Conservation (phyloP, 2,797 vertebrate genomes). For the Petrocephalus sullivani region DNA sequence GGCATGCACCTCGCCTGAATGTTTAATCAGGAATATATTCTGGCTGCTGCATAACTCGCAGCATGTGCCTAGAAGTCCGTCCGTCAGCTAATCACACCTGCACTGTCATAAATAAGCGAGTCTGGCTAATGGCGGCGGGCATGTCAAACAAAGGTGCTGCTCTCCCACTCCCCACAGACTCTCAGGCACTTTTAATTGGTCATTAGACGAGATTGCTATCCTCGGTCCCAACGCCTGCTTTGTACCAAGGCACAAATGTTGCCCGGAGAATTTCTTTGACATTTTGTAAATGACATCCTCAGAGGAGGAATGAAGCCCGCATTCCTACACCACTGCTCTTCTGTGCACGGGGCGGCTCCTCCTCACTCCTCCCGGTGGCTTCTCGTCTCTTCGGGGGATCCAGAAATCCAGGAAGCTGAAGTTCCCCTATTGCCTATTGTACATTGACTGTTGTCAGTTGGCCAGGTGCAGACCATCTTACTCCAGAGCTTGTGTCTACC, state of each 20-base stretch:
- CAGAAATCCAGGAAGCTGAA: background rate
- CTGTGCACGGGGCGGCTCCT: background rate
- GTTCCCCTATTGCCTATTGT: background rate
- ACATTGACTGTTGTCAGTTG: background rate
- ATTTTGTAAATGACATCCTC: slow-evolving; percentile 1
- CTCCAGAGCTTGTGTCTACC: background rate
- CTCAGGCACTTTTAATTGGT: slow-evolving; percentile 19
- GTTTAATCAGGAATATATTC: background rate
- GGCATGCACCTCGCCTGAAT: background rate
- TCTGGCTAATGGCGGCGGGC: background rate
- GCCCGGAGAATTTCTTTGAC: background rate
- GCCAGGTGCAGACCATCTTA: background rate
- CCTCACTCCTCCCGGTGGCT: background rate
- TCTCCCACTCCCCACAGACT: background rate
- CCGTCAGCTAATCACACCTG: background rate
- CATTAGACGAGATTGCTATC: slow-evolving; percentile 1
- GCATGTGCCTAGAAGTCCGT: background rate
- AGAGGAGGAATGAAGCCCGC: background rate
- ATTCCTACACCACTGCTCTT: background rate
- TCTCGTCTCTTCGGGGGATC: background rate
- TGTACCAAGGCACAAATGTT: background rate
- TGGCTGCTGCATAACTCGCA: background rate
- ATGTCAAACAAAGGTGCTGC: background rate
- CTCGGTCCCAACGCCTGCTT: background rate
- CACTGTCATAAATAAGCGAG: background rate